Base-by-base conservation (phyloP, 1,140 invertebrate genomes). In the Drosophila kepulauana region DNA sequence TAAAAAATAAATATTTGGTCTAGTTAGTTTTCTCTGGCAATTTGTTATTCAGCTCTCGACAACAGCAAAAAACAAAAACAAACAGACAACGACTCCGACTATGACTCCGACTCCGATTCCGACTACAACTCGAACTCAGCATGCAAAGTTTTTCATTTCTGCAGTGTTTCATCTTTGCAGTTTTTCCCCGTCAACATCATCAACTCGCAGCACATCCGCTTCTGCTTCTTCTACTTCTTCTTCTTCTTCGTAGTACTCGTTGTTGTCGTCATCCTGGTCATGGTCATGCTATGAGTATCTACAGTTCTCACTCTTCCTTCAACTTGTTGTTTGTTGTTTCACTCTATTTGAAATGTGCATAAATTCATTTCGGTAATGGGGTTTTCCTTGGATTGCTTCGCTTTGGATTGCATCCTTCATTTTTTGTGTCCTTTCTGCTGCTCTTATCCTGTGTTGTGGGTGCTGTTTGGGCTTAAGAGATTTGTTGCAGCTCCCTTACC, bases 1-100 rank as follows among this genome's bases (percentile, higher is more conserved):
- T 88, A 88, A 87, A 87, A 87, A 87, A 88, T 87, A 87, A 87
- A 87, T 88, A 87, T 87, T 87, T 87, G 87, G 77, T 87, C 80
- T 87, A 82, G 84, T 87, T 87, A 88, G 84, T 88, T 85, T 81
- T 86, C 80, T 82, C 77, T 62, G 82, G 80, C 81, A 84, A 84
- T 87, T 84, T 72, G 77, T 79, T 78, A 84, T 82, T 78, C 80
- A 79, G 66, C 70, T 57, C 77, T 71, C 73, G 66, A 78, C 77
- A 82, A 63, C 72, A 75, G 72, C 66, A 63, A 78, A 88, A 38
- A 38, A 38, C 35, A 11, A 38, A 38, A 38, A 11, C 35, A 38
- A 87, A 87, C 82, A 87, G 65, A 81, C 48, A 80, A 30, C 77
- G 52, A 71, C 57, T 48, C 52, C 28, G 16, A 63, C 11, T 48